Conservation (phyloP, 2,888 invertebrate genomes). For the Andrena bucephala region DNA sequence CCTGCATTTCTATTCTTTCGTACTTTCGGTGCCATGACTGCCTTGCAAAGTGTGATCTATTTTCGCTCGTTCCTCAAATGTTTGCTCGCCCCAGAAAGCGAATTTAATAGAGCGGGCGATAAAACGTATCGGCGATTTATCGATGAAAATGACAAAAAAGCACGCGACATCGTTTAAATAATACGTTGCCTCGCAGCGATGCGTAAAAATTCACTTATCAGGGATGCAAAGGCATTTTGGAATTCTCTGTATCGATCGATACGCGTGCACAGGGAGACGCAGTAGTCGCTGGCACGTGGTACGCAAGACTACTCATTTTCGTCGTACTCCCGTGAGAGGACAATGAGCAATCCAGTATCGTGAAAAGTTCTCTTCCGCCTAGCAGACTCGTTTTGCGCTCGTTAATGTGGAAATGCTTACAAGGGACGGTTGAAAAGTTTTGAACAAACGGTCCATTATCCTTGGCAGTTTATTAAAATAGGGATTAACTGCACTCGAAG, state of each 20-base stretch:
- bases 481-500: background rate
- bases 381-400: constrained; percentile 15
- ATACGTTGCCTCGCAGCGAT: background rate
- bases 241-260: constrained; percentile 44
- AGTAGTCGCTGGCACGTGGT: constrained; percentile 43
- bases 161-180: background rate
- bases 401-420: background rate
- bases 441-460: background rate
- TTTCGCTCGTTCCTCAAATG: background rate
- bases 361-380: constrained; percentile 22
- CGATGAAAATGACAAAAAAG: background rate
- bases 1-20: constrained; percentile 24
- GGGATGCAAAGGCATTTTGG: constrained; percentile 4
- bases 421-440: background rate
- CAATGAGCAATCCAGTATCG: constrained; percentile 36
- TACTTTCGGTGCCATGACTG: constrained; percentile 7
- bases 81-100: background rate
- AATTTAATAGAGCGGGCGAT: background rate
- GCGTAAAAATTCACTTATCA: background rate
- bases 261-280: constrained; percentile 1
- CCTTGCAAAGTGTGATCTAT: constrained; percentile 2
- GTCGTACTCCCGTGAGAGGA: constrained; percentile 32
- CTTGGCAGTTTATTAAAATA: background rate
- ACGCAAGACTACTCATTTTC: constrained; percentile 42
- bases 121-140: background rate